Evolutionary conservation across 2,797 vertebrate species (phyloP), one percentile per base, ranked within the genome.

Genomic region (Apogon hyalosoma): DNA sequence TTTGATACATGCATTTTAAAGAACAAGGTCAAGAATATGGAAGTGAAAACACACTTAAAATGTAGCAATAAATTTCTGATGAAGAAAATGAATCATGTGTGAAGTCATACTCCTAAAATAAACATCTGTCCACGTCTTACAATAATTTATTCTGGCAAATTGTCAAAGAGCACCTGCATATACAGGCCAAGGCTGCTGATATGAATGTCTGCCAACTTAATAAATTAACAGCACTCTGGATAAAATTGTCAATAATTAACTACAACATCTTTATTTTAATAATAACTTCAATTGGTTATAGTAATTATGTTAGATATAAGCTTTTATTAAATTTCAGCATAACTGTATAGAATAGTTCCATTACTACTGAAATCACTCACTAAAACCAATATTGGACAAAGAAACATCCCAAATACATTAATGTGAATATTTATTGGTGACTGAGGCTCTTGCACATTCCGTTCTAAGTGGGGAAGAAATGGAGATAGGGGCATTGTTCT

Each of bases 201-300:
- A 63, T 52, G 15, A 15, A 42, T 0, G 0, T 52, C 16, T 11
- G 15, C 16, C 49, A 31, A n/a, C 46, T 57, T 11, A 28, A n/a
- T 54, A 28, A 43, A 7, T 11, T 10, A 48, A 21, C 5, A 0
- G 49, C 24, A 8, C 2, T 49, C 33, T 49, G 14, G 1, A 2
- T 28, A n/a, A 13, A 41, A 47, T 47, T 49, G 3, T 15, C 53
- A 12, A 21, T 18, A 46, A 24, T 13, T 28, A 52, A 38, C 61
- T 59, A 15, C n/a, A 15, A 12, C 15, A 24, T 67, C 21, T 51
- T 21, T 65, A 73, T 63, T 19, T 41, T 16, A 51, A 38, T 43
- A 57, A 51, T 6, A n/a, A 16, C 41, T 6, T 21, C 8, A 21
- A 19, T 36, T 11, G 40, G 9, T 38, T 16, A 18, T 6, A 14